Conservation (phyloP, 2,797 vertebrate species). For the Sebastes cheni region DNA sequence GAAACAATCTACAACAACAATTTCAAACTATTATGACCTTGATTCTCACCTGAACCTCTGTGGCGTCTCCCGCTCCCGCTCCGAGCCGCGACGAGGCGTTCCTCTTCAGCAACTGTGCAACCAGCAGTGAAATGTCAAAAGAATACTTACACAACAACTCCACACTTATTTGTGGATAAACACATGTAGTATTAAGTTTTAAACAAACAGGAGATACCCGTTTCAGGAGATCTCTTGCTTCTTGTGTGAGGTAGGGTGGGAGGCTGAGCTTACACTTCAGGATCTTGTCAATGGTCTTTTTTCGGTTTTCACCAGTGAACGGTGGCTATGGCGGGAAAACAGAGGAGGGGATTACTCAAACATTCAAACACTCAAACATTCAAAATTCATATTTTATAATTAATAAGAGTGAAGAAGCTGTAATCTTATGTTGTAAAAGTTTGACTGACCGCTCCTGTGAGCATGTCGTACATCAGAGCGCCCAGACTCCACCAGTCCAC, state of each 20-base stretch:
- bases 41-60: slow-evolving; percentile 92
- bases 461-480: slow-evolving; percentile 99
- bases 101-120: slow-evolving; percentile 94
- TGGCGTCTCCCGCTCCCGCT: slow-evolving; percentile 92
- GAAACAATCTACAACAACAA: too few relatives aligned
- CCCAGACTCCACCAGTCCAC: slow-evolving; percentile 99
- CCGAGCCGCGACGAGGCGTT: slow-evolving; percentile 95
- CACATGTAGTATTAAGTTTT: not conserved
- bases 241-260: slow-evolving; percentile 99
- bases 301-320: slow-evolving; percentile 97
- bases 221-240: slow-evolving; percentile 98
- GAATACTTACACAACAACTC: not conserved
- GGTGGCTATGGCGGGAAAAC: slow-evolving; percentile 83
- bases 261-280: slow-evolving; percentile 98
- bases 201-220: slow-evolving; percentile 79
- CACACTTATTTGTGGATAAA: not conserved
- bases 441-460: slow-evolving; percentile 97
- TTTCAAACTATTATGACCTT: too few relatives aligned
- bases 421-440: not conserved
- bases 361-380: not conserved
- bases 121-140: slow-evolving; percentile 21
- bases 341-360: not conserved
- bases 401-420: not conserved
- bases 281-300: slow-evolving; percentile 99
- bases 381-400: not conserved